A percentile compares a stretch with the other conserved stretches of the same genome.
These are phyloP conservation scores for Parelbella ahira DNA, from an alignment of 2,888 invertebrate genomes.

Conservation along the genomic window DNA sequence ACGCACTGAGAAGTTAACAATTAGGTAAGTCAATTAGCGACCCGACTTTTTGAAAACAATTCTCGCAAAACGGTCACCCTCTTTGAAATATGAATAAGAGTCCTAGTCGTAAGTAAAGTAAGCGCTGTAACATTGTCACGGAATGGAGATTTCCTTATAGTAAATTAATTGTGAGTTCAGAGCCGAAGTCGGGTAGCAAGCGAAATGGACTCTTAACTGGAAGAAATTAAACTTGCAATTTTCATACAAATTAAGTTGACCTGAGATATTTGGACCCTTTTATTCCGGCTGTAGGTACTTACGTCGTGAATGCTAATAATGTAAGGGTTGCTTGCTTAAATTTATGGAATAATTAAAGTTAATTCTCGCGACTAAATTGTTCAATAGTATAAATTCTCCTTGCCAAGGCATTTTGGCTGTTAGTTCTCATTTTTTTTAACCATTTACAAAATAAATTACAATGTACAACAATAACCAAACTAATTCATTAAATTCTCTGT, in stretches of 20 bases:
- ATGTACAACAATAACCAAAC: slow-evolving; percentile 5
- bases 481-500: neutral
- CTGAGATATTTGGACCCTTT: slow-evolving; percentile 73
- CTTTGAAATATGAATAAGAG: slow-evolving; percentile 46
- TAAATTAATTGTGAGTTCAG: slow-evolving; percentile 68
- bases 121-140: slow-evolving; percentile 62
- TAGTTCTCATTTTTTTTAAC: slow-evolving; percentile 19
- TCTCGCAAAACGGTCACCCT: slow-evolving; percentile 38
- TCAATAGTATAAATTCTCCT: slow-evolving; percentile 32
- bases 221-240: slow-evolving; percentile 65
- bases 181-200: slow-evolving; percentile 36
- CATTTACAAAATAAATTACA: slow-evolving; percentile 13
- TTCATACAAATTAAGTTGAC: slow-evolving; percentile 63
- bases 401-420: slow-evolving; percentile 24
- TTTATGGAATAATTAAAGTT: slow-evolving; percentile 75
- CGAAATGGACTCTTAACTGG: slow-evolving; percentile 61
- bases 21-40: too few relatives aligned
- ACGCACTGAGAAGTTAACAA: too few relatives aligned
- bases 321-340: slow-evolving; percentile 66
- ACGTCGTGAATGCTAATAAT: slow-evolving; percentile 74
- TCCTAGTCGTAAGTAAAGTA: slow-evolving; percentile 50
- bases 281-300: slow-evolving; percentile 57
- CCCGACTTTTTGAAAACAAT: slow-evolving; percentile 41
- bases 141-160: slow-evolving; percentile 69
- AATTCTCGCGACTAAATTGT: slow-evolving; percentile 50